A percentile compares a stretch with the other conserved stretches of the same genome.
phyloP scores from a whole-genome alignment of 2,797 vertebrate species.

The Hoplostethus mediterraneus region DNA sequence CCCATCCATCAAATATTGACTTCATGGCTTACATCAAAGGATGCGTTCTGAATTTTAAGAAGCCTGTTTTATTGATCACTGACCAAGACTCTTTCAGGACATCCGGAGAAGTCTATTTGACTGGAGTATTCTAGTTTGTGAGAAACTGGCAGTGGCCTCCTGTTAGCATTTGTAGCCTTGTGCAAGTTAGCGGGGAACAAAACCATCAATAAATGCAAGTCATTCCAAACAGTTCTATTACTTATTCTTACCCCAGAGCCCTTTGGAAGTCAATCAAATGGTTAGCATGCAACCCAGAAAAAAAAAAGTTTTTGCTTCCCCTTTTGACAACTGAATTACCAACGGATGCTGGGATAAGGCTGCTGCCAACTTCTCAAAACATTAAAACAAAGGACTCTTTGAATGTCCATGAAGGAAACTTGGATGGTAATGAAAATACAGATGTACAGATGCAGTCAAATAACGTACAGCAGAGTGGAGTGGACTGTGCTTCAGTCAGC shows the following conservation, averaged over 20 bases:
- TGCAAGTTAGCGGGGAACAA: constrained; percentile 3
- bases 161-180: constrained; percentile 34
- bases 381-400: too few species aligned
- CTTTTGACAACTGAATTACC: too few species aligned
- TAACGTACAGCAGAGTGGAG: background rate
- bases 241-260: too few species aligned
- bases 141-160: constrained; percentile 41
- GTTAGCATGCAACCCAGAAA: too few species aligned
- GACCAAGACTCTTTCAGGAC: constrained; percentile 29
- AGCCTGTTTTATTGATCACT: constrained; percentile 62
- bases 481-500: background rate
- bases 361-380: too few species aligned
- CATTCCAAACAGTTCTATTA: too few species aligned
- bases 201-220: constrained; percentile 26
- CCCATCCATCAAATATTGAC: constrained; percentile 77
- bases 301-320: too few species aligned
- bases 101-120: constrained; percentile 31
- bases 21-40: constrained; percentile 56
- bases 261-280: too few species aligned
- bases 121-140: constrained; percentile 47
- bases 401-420: too few species aligned
- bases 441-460: background rate
- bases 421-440: background rate
- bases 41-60: constrained; percentile 69
- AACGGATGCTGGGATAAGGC: too few species aligned